Base-by-base conservation (phyloP, 2,113 vertebrate genomes). In the Anguilla rostrata region DNA sequence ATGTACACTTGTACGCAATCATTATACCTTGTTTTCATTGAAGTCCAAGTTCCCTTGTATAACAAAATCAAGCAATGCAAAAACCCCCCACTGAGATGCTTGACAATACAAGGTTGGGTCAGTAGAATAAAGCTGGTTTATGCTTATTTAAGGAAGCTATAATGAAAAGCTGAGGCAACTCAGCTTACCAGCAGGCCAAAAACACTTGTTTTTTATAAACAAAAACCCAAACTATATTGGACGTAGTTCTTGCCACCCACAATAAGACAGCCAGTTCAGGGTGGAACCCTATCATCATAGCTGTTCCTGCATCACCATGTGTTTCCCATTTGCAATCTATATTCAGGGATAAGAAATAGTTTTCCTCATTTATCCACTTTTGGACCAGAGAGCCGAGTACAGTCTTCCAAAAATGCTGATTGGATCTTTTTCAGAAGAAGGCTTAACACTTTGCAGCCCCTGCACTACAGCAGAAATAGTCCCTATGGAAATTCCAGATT, bases 301-400 rank as follows among this genome's bases (percentile, higher is more conserved):
- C 18, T 43, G 78, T 86, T 49, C 49, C 60, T 53, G 39, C 82
- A 79, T 85, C 87, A 29, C 84, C 87, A 83, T 86, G n/a, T 86
- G 84, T 83, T 88, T 81, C 82, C 46, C 82, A 88, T 88, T 26
- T 81, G 79, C 78, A 39, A 78, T 85, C 84, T 85, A 88, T 88
- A 88, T 88, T 85, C 87, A 85, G 71, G 80, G 71, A 41, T 71
- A 71, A 79, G 81, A 86, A 88, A 88, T 83, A 85, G 84, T 41
- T 83, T 85, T 85, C 53, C 80, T 83, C 46, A 63, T 84, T 66
- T 71, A 84, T 84, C 34, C 83, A 41, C 53, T 57, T 40, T 57
- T 39, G 57, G 60, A 60, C 60, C 18, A n/a, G 83, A 22, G 60
- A 66, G 39, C 60, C 41, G 78, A 14, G 5, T 66, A 9, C 60